phyloP scores from a whole-genome alignment of 2,797 vertebrate genomes.

The Taenioides sp. region DNA sequence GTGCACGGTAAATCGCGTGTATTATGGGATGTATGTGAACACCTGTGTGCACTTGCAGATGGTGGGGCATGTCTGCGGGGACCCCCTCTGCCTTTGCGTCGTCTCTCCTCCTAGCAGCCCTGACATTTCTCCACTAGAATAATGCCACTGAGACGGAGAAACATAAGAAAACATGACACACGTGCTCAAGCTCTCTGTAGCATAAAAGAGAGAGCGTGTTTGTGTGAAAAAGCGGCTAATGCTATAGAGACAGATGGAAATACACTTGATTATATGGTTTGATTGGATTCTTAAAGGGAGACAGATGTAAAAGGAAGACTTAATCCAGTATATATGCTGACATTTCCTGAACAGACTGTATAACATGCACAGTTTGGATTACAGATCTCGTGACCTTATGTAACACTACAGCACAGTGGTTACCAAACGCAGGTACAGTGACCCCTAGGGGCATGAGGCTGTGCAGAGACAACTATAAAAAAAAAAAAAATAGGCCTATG shows the following conservation, averaged over 20 bases:
- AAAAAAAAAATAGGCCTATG: no score
- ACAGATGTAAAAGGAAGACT: conserved; percentile 35
- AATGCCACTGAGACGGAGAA: conserved; percentile 29
- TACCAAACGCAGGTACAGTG: background rate
- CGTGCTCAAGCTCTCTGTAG: conserved; percentile 27
- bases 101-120: conserved; percentile 50
- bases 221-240: conserved; percentile 12
- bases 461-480: background rate
- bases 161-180: conserved; percentile 36
- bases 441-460: background rate
- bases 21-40: conserved; percentile 32
- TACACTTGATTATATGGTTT: conserved; percentile 25
- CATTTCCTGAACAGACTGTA: conserved; percentile 15
- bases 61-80: conserved; percentile 35
- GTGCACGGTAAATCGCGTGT: conserved; percentile 17
- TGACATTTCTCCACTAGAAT: conserved; percentile 28
- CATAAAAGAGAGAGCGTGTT: conserved; percentile 30
- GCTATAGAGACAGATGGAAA: conserved; percentile 20
- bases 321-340: conserved; percentile 38
- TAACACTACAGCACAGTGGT: background rate
- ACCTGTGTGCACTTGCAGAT: conserved; percentile 40
- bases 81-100: conserved; percentile 46
- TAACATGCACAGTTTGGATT: conserved; percentile 16
- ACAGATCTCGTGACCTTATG: background rate
- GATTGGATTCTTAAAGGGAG: conserved; percentile 19